Conservation (phyloP, 2,888 invertebrate genomes). For the Rhamphomyia laevipes region DNA sequence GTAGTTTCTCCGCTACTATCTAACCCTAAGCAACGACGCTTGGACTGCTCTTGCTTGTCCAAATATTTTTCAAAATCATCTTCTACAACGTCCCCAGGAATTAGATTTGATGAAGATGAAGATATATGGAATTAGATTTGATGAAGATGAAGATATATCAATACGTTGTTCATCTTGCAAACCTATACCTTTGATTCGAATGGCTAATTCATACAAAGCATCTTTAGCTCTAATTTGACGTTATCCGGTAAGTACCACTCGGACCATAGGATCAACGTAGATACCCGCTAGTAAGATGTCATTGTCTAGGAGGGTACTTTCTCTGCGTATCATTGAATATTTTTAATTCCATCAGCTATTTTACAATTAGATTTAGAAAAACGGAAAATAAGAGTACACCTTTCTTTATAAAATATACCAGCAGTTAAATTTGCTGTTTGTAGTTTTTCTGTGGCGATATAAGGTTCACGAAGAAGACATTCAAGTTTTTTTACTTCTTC, state of each 20-base stretch:
- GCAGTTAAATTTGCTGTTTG: background rate
- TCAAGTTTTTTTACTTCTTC: background rate
- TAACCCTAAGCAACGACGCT: background rate
- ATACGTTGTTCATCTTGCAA: background rate
- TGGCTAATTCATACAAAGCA: background rate
- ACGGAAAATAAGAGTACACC: background rate
- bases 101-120: too few species aligned
- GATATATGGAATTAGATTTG: too few species aligned
- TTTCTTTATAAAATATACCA: background rate
- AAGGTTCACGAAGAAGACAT: background rate
- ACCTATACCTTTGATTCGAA: background rate
- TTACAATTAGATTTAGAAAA: background rate
- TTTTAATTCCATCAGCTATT: background rate
- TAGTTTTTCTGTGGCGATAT: background rate
- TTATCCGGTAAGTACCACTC: background rate
- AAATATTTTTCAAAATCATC: background rate
- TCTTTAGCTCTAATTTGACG: background rate
- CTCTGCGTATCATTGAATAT: background rate
- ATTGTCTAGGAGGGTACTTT: background rate
- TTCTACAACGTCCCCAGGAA: background rate
- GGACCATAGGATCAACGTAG: background rate
- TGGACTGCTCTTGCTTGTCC: background rate
- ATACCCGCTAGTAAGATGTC: background rate
- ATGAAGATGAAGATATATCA: too few species aligned
- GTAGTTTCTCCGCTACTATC: background rate